Percentiles rank a stretch among this genome's conserved stretches.
phyloP scores from a whole-genome alignment of 2,888 invertebrate species.

The Acanthacorydalis orientalis region DNA sequence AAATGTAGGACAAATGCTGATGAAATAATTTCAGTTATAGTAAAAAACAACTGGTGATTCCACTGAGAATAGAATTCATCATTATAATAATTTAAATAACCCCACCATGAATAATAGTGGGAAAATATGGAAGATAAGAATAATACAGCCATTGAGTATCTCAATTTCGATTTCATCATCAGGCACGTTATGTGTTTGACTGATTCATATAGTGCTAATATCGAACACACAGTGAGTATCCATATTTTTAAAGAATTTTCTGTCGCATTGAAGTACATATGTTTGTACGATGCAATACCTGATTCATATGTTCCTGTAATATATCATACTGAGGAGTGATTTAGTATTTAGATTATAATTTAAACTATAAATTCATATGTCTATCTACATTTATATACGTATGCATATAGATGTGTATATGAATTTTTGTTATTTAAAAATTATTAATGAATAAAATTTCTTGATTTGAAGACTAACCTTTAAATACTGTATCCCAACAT shows the following conservation, averaged over 20 bases:
- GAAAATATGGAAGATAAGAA: conserved; percentile 44
- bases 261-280: conserved; percentile 53
- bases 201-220: conserved; percentile 43
- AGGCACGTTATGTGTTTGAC: conserved; percentile 36
- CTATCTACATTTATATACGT: not conserved
- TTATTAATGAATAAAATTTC: no score
- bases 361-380: not conserved
- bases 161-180: conserved; percentile 31
- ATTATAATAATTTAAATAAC: conserved; percentile 51
- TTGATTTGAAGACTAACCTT: conserved; percentile 2
- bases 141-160: conserved; percentile 43
- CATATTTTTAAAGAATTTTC: conserved; percentile 48
- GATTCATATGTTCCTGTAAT: conserved; percentile 44
- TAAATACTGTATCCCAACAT: conserved; percentile 53
- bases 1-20: conserved; percentile 38
- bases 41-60: conserved; percentile 50
- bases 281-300: conserved; percentile 50
- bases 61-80: conserved; percentile 53
- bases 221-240: conserved; percentile 37
- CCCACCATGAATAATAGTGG: conserved; percentile 56
- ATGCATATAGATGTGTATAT: not conserved
- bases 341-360: not conserved
- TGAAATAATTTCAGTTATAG: conserved; percentile 42
- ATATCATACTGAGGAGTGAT: conserved; percentile 9
- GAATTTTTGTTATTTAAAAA: no score